phyloP scores from a whole-genome alignment of 2,797 vertebrate genomes.

The Poeciliopsis turneri region DNA sequence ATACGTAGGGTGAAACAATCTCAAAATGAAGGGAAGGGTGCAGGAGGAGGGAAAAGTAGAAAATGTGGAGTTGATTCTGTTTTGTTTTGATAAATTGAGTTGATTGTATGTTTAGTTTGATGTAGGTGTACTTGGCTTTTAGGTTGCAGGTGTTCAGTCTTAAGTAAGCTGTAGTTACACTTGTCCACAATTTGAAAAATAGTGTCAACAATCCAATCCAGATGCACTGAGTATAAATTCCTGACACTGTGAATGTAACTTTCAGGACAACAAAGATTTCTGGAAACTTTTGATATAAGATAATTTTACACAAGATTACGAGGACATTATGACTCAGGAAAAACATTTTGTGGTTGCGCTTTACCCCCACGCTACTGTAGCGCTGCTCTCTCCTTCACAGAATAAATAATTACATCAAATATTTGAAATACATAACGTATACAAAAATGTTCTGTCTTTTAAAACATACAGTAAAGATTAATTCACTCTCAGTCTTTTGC shows the following conservation, averaged over 20 bases:
- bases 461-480: no score
- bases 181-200: neutral
- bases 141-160: neutral
- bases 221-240: neutral
- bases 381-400: no score
- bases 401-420: no score
- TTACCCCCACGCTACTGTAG: no score
- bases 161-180: no score
- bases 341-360: neutral
- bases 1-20: neutral
- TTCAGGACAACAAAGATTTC: neutral
- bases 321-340: neutral
- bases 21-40: neutral
- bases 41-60: slow-evolving; percentile 14
- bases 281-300: neutral
- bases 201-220: neutral
- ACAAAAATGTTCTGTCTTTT: no score
- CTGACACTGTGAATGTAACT: neutral
- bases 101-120: slow-evolving; percentile 45
- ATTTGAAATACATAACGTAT: no score
- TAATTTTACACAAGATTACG: neutral
- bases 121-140: no score
- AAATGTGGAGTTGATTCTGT: slow-evolving; percentile 21
- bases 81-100: slow-evolving; percentile 57
- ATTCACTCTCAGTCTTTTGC: no score